Evolutionary conservation across 2,797 vertebrate species (phyloP), one percentile per base, ranked within the genome.

Genomic region (Carduelis carduelis): DNA sequence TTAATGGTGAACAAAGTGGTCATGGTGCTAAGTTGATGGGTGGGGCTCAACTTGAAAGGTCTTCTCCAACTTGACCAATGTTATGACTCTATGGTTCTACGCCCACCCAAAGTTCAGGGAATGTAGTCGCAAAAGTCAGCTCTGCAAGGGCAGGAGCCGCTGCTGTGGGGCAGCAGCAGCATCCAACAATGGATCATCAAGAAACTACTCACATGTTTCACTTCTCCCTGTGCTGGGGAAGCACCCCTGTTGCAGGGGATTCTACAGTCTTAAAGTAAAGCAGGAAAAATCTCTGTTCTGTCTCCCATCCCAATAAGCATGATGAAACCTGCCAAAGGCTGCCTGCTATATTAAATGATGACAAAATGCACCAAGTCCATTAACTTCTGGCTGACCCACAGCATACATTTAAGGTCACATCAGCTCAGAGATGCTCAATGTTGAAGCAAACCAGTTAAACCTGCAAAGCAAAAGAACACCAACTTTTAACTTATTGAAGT

Each of bases 361-460:
- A 82, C 43, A 85, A 11, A 93, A 88, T 8, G 28, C 37, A 81
- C 34, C 34, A 68, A 56, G 27, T n/a, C 39, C 55, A n/a, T 79
- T 79, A 79, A 43, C 14, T 84, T 82, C 59, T 49, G 37, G 32
- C 49, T 78, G 74, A 90, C 27, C 44, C 46, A 81, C 57, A 87
- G 44, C 47, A 59, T 9, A 39, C 5, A 22, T 65, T 50, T 72
- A 69, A 79, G 24, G 59, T 64, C 39, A 39, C 19, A 63, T 34
- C 39, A 55, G 32, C 44, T 66, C 57, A 83, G 59, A 90, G 41
- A 78, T 60, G 49, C 49, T 86, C 10, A 8, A 83, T 11, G 20
- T 65, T 71, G 24, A 79, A 80, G 32, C 12, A 85, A 93, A 86
- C 41, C 55, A 68, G 37, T 66, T 52, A 80, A 89, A 87, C 28